Conservation (phyloP, 2,797 vertebrate species). For the Sebastes steindachneri region DNA sequence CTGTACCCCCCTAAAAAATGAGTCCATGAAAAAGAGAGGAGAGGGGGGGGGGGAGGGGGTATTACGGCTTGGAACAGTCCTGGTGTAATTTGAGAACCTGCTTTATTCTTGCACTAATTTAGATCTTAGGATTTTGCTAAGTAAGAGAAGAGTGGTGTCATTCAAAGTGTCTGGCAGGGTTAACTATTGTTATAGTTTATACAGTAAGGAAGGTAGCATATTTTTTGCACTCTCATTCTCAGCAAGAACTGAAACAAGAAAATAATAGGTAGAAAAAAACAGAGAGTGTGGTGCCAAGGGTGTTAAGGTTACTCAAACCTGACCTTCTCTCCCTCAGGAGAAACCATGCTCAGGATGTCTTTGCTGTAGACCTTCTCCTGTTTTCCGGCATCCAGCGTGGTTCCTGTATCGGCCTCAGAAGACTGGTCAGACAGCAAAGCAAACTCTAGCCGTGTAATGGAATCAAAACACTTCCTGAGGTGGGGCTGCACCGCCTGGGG, state of each 20-base stretch:
- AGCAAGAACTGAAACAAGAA: background rate
- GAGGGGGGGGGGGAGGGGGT: background rate
- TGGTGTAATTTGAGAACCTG: background rate
- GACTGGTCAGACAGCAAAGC: constrained; percentile 67
- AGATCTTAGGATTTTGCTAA: background rate
- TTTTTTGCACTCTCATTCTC: background rate
- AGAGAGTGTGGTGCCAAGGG: background rate
- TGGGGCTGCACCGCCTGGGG: constrained; percentile 91
- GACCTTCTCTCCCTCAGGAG: constrained; percentile 90
- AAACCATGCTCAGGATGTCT: constrained; percentile 89
- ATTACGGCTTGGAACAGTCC: background rate
- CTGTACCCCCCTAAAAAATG: too few relatives aligned
- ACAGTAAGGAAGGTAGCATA: background rate
- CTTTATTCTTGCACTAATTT: background rate
- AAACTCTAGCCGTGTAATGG: constrained; percentile 85
- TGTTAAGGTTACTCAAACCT: constrained; percentile 9
- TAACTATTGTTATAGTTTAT: background rate
- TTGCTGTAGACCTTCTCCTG: constrained; percentile 83
- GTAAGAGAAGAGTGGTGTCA: background rate
- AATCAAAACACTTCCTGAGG: constrained; percentile 90
- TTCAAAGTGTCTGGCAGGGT: background rate
- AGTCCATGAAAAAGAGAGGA: too few relatives aligned
- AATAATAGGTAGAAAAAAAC: constrained; percentile 14
- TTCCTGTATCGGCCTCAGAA: background rate
- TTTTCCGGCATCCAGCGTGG: constrained; percentile 45